Evolutionary conservation across 2,113 vertebrate genomes (phyloP).

Genomic region (Boulengeromyrus knoepffleri): DNA sequence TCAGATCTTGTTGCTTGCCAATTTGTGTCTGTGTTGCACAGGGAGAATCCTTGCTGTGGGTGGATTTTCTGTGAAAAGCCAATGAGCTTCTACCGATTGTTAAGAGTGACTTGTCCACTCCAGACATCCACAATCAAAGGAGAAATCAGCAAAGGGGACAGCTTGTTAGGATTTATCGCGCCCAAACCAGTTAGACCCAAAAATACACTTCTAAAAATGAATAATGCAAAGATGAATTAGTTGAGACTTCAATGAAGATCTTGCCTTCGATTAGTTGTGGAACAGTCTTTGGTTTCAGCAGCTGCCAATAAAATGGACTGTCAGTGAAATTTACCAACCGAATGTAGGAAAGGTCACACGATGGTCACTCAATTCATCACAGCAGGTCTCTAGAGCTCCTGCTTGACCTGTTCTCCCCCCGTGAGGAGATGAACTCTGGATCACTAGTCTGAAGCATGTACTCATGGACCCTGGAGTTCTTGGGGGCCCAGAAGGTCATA

Average conservation of each 20-base stretch:
- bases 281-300: background rate
- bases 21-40: background rate
- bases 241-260: background rate
- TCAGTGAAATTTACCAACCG: background rate
- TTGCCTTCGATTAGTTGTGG: background rate
- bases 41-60: background rate
- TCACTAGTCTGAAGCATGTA: background rate
- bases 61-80: background rate
- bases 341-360: background rate
- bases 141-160: background rate
- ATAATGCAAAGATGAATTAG: background rate
- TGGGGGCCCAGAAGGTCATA: background rate
- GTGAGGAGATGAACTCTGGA: background rate
- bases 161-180: background rate
- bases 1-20: background rate
- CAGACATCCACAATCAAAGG: background rate
- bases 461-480: background rate
- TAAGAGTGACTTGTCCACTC: background rate
- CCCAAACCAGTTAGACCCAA: background rate
- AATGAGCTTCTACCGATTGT: background rate
- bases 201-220: background rate
- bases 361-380: background rate
- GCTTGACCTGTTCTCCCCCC: background rate
- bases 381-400: background rate
- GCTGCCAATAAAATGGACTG: background rate